Evolutionary conservation across 2,888 invertebrate genomes (phyloP).

Genomic region (Hydrotaea cyrtoneurina): DNA sequence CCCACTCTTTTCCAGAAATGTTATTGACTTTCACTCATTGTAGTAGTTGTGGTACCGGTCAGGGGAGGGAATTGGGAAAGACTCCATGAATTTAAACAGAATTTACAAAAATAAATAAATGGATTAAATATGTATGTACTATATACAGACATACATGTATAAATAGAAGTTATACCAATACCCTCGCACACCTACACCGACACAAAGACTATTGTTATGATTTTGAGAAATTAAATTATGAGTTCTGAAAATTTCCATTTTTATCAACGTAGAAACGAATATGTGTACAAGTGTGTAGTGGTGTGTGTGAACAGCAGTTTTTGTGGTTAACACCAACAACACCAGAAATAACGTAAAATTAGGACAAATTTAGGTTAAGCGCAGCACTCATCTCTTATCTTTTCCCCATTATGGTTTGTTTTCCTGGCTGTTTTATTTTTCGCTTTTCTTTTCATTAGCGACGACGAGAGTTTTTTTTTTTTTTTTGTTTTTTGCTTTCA

Average conservation of each 20-base stretch:
- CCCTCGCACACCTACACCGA: conserved; percentile 33
- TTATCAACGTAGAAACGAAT: conserved; percentile 1
- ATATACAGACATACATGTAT: no score
- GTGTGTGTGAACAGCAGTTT: neutral
- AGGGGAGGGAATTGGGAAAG: no score
- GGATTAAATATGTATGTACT: conserved; percentile 38
- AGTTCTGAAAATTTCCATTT: conserved; percentile 30
- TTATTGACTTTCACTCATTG: no score
- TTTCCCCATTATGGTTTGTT: neutral
- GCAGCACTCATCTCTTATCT: neutral
- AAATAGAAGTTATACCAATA: no score
- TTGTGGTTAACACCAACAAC: neutral
- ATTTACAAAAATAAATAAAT: conserved; percentile 44
- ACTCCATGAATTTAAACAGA: no score
- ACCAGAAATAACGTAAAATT: neutral
- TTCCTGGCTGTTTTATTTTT: no score
- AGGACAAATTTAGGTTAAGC: neutral
- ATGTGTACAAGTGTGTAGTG: neutral
- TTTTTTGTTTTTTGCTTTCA: no score
- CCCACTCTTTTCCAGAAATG: no score
- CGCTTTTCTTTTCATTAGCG: no score
- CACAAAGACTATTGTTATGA: conserved; percentile 32
- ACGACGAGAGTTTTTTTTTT: no score
- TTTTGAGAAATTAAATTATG: conserved; percentile 58
- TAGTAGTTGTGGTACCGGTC: no score